These are phyloP conservation scores for Zingel zingel DNA, from an alignment of 2,113 vertebrate species.

Conservation along the genomic window DNA sequence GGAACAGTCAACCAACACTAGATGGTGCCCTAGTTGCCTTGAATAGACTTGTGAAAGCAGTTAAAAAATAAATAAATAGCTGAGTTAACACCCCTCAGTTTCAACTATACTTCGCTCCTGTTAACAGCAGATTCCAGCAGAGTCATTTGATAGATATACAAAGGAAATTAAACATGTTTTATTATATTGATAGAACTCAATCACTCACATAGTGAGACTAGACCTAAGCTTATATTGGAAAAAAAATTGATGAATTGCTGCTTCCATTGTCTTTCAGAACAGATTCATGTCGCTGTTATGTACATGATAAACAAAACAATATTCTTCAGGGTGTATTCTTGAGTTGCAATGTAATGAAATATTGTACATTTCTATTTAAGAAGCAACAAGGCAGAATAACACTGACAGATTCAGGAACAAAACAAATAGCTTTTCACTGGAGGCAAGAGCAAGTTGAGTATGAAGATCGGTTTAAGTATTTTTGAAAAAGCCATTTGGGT, in stretches of 20 bases:
- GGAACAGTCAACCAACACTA: slow-evolving; percentile 43
- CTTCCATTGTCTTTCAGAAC: slow-evolving; percentile 3
- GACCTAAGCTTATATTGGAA: slow-evolving; percentile 29
- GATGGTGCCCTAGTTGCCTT: slow-evolving; percentile 56
- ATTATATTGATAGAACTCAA: slow-evolving; percentile 49
- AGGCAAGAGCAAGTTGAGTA: background rate
- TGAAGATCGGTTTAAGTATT: slow-evolving; percentile 10
- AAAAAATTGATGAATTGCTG: slow-evolving; percentile 10
- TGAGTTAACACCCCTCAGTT: background rate
- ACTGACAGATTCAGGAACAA: slow-evolving; percentile 10
- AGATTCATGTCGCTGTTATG: slow-evolving; percentile 1
- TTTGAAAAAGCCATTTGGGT: slow-evolving; percentile 1
- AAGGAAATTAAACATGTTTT: slow-evolving; percentile 49
- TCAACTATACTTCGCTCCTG: background rate
- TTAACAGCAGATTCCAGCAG: background rate
- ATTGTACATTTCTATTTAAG: slow-evolving; percentile 10
- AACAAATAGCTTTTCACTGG: background rate
- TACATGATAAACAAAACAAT: background rate
- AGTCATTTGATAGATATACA: background rate
- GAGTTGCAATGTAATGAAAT: slow-evolving; percentile 6
- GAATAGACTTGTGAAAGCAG: background rate
- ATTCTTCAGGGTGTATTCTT: background rate
- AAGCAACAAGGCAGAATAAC: slow-evolving; percentile 6
- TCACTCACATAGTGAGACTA: slow-evolving; percentile 74
- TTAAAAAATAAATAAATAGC: background rate